Percentiles rank a stretch among this genome's conserved stretches.
Conservation (phyloP, 2,113 vertebrate genomes). For the Anguilla japonica region DNA sequence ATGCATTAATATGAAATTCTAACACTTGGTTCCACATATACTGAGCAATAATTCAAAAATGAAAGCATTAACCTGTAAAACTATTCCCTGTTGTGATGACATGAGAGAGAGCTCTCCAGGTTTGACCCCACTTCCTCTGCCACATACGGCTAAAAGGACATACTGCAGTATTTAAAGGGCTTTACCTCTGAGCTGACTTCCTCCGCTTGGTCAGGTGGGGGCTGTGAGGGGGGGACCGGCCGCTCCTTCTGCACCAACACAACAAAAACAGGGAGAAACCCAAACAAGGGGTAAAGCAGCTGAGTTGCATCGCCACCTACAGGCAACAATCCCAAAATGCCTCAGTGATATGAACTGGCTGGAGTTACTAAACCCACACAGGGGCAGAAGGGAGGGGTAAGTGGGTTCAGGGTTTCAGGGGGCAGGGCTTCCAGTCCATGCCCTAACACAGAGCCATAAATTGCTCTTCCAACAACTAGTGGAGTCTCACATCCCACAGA, state of each 20-base stretch:
- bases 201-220: slow-evolving; percentile 81
- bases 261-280: background rate
- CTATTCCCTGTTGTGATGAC: background rate
- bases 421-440: too few species aligned
- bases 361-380: too few species aligned
- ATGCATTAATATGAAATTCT: background rate
- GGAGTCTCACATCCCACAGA: background rate
- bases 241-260: slow-evolving; percentile 77
- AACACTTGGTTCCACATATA: background rate
- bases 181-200: slow-evolving; percentile 69
- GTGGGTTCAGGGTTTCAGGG: too few species aligned
- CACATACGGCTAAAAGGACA: background rate
- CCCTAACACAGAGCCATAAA: too few species aligned
- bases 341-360: too few species aligned
- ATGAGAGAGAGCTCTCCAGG: background rate
- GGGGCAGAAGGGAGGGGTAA: too few species aligned
- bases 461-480: background rate
- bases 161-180: background rate
- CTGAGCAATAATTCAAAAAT: background rate
- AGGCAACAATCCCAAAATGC: background rate
- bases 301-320: background rate
- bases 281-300: background rate
- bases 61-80: background rate
- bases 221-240: slow-evolving; percentile 74
- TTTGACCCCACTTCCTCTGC: background rate